phyloP scores from a whole-genome alignment of 2,888 invertebrate species.

The Cactoblastis cactorum region DNA sequence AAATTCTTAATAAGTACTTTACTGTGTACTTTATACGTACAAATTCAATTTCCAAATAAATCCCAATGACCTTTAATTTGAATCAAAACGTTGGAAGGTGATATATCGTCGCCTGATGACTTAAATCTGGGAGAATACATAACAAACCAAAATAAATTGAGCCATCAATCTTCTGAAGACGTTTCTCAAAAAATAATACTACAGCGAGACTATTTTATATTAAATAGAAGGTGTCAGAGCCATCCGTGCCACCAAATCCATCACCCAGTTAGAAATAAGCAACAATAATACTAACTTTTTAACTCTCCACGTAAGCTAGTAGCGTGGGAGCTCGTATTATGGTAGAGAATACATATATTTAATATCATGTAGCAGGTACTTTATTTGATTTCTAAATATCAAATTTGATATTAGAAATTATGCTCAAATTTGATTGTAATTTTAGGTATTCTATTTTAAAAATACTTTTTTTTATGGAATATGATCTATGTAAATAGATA shows the following conservation, averaged over 20 bases:
- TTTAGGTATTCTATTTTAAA: too few species aligned
- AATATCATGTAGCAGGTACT: too few species aligned
- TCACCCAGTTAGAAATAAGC: conserved; percentile 18
- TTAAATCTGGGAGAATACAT: background rate
- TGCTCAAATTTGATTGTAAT: too few species aligned
- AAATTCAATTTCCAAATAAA: background rate
- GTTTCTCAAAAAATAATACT: conserved; percentile 14
- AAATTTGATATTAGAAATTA: too few species aligned
- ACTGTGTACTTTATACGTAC: too few species aligned
- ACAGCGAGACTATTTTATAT: conserved; percentile 19
- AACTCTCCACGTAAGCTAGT: conserved; percentile 16
- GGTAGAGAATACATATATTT: conserved; percentile 18
- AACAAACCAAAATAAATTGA: conserved; percentile 11
- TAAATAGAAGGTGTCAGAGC: conserved; percentile 24
- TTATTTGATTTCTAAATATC: too few species aligned
- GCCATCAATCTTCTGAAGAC: conserved; percentile 19
- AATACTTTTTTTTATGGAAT: too few species aligned
- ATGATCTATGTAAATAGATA: too few species aligned
- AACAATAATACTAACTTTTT: conserved; percentile 20
- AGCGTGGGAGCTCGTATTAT: conserved; percentile 16
- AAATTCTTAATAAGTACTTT: too few species aligned
- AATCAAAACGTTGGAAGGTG: background rate
- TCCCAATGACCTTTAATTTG: background rate
- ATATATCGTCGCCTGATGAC: conserved; percentile 1
- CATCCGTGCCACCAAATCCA: conserved; percentile 22